Base-by-base conservation (phyloP, 2,113 vertebrate genomes). In the Tachuris rubrigastra region DNA sequence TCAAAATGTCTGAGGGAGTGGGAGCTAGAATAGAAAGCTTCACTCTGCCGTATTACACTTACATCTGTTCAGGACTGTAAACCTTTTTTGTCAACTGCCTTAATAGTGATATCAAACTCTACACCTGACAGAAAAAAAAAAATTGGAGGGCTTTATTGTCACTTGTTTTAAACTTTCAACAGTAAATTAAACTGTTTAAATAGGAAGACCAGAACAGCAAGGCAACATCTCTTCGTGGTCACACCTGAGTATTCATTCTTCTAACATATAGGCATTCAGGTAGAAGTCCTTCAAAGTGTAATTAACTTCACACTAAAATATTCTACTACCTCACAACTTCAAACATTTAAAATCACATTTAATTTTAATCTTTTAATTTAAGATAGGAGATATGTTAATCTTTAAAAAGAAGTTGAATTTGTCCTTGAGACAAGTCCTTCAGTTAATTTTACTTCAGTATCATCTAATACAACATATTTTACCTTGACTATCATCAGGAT, bases 281-380 rank as follows among this genome's bases (percentile, higher is more conserved):
- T 11, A 5, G 12, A 86, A 83, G 59, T 73, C 71, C 33, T 91
- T 79, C 60, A n/a, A 89, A 89, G 15, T 27, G 24, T 42, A 37
- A 96, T 85, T 82, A 87, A 89, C 79, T 47, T 23, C n/a, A 66
- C 15, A 79, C 18, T 80, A 50, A 85, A 65, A 59, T 80, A 73
- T 37, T 83, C 46, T 67, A 37, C 4, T 13, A 25, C 55, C 35
- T 95, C 42, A 72, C 23, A 47, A 39, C 87, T 95, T 80, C 62
- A 77, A 90, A 58, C 5, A 58, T 58, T 85, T 95, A 77, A 67
- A 11, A 85, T 6, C 44, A 39, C 14, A 84, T 78, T 74, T 91
- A 91, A 91, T 67, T 96, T 96, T 93, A 68, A 85, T 80, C 63
- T 89, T 83, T 83, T 76, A 49, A 14, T 90, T 90, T 85, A 85